Base-by-base conservation (phyloP, 2,113 vertebrate species). In the Dissostichus mawsoni region DNA sequence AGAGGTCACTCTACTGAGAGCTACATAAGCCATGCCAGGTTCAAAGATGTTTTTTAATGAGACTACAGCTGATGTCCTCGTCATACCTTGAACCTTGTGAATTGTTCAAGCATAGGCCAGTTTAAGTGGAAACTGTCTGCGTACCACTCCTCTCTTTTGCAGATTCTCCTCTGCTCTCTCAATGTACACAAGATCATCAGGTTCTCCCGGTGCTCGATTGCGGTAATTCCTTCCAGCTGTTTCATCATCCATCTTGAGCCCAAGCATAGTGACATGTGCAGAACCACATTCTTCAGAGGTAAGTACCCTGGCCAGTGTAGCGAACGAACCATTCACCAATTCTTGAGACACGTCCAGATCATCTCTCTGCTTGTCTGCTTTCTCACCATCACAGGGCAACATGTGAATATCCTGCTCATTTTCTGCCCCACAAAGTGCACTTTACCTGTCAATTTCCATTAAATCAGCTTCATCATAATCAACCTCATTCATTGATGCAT, bases 111-210 rank as follows among this genome's bases (percentile, higher is more conserved):
- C 25, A 25, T 25, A 25, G 25, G 25, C 20, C 23, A 11, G 55
- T 56, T 23, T 20, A 56, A 56, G 53, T 20, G 23, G 56, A 58
- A 58, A 58, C 56, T 58, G 56, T 58, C 56, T 58, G 23, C 23
- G 23, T 12, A 58, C 56, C 62, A 64, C 57, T 65, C 76, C 77
- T 44, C 81, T 89, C 44, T 62, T 63, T 7, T 57, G 73, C 52
- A 67, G 45, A 9, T 13, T 66, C 47, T 86, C 74, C 18, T 88
- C 78, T 17, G 47, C 58, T 65, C 80, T 83, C 10, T 87, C 70
- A 8, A 86, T 70, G 33, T 79, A 87, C 16, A 84, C 82, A 4
- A 81, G 0, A 69, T 81, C 55, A 2, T 69, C 58, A 16, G 44
- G 25, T 16, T 20, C 29, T 48, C 63, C 44, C 41, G 58, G 33